Evolutionary conservation across 2,888 invertebrate species (phyloP), one percentile per base, ranked within the genome.

Genomic region (Hipparchia semele): DNA sequence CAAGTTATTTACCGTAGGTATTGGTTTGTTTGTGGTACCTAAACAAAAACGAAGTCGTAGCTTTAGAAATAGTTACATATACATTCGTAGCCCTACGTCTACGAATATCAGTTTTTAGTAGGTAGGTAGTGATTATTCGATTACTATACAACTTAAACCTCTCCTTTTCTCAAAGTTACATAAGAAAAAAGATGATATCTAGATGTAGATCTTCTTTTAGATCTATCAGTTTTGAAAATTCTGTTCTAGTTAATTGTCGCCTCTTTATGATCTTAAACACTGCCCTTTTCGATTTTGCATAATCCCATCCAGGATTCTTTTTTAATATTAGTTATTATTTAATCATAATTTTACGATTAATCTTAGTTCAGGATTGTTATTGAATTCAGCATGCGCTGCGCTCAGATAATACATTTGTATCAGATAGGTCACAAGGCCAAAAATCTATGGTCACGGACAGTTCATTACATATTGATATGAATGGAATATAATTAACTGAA

Each of bases 361-460:
- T 51, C 51, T 51, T 64, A 10, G 23, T 49, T 8, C 64, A 49
- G 61, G 39, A 61, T 68, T 68, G 69, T 69, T 69, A n/a, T 61
- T 53, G 49, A 39, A 39, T 53, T 60, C 8, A 69, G 61, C 53
- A 61, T 69, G 69, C 69, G 51, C 33, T 51, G 59, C 60, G 58
- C 51, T 61, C 23, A 61, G 69, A 51, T 61, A 68, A 39, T 51
- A 53, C 8, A 68, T 51, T 76, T 73, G 74, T 77, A 77, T 79
- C 76, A 72, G 71, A 58, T 71, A 69, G 68, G 80, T 80, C 78
- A 79, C 65, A 70, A 73, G 76, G 70, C 77, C 76, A 73, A 69
- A 71, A 71, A 77, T 72, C 75, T 77, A 76, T 74, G 79, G 79
- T 79, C 80, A 80, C 58, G 80, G 79, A 56, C 72, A 71, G 46